These are phyloP conservation scores for Melitaea cinxia DNA, from an alignment of 1,140 invertebrate species.

Conservation along the genomic window DNA sequence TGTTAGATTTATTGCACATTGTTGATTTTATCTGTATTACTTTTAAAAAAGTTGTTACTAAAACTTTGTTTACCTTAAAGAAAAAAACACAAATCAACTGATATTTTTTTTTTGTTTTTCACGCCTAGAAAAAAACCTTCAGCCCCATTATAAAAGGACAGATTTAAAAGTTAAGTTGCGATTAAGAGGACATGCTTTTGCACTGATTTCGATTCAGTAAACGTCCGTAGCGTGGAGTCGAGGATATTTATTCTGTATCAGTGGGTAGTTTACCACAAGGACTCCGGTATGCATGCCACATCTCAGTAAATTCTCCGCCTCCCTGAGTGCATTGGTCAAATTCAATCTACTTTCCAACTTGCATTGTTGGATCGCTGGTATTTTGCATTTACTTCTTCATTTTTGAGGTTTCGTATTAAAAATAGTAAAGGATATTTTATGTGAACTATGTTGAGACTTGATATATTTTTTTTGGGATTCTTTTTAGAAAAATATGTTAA, in stretches of 20 bases:
- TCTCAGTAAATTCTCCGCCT: conserved; percentile 32
- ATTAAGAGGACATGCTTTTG: conserved; percentile 12
- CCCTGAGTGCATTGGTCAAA: conserved; percentile 21
- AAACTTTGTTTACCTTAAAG: too few relatives aligned
- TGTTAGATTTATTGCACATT: too few relatives aligned
- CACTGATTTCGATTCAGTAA: conserved; percentile 34
- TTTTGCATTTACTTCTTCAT: neutral
- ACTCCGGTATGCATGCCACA: conserved; percentile 35
- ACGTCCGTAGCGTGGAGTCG: conserved; percentile 24
- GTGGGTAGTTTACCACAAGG: conserved; percentile 30
- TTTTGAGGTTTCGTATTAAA: neutral
- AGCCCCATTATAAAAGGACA: too few relatives aligned
- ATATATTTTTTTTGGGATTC: too few relatives aligned
- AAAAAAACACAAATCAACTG: too few relatives aligned
- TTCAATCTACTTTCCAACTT: conserved; percentile 18
- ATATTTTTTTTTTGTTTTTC: too few relatives aligned
- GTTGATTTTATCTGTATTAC: too few relatives aligned
- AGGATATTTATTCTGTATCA: conserved; percentile 41
- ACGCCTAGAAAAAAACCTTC: too few relatives aligned
- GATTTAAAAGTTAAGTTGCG: neutral
- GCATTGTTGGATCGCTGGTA: neutral
- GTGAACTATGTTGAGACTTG: too few relatives aligned
- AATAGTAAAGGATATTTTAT: too few relatives aligned
- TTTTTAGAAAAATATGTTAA: too few relatives aligned
- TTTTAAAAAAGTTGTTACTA: too few relatives aligned